Base-by-base conservation (phyloP, 2,888 invertebrate species). In the Pterostichus niger region DNA sequence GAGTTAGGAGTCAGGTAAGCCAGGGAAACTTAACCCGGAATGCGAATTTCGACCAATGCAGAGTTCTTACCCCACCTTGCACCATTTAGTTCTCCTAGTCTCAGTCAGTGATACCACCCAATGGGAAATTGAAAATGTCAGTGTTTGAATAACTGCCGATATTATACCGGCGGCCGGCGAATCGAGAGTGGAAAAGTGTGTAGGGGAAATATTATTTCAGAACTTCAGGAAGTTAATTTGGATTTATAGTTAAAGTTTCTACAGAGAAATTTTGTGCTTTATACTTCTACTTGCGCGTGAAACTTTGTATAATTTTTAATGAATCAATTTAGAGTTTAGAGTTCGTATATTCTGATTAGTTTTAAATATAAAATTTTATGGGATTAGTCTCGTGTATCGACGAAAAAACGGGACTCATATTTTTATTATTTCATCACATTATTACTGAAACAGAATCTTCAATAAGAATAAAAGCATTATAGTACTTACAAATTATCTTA, bases 161-260 rank as follows among this genome's bases (percentile, higher is more conserved):
- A 81, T 81, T 81, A 81, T 80, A 71, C 64, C 71, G 17, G 49
- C 35, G 64, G 11, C 33, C 40, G 73, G 59, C 49, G 73, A 33
- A 81, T 81, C 82, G 75, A 75, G 75, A 82, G 82, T 82, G 82
- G 75, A 75, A 82, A 82, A 82, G 82, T 82, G 61, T 82, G 82
- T 82, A 46, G 75, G 59, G 52, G 75, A 75, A 82, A 82, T 82
- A 82, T 82, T 82, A 82, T 75, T 82, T 81, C 52, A 75, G 61
- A 68, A 82, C 46, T 75, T 82, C 75, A 82, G 82, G 61, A 82
- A 82, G 82, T 82, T 82, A 82, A 82, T 82, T 82, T 75, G 82
- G 75, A 82, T 82, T 82, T 82, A 82, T 82, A 82, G 82, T 75
- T 82, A 61, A 82, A 82, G 75, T 82, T 82, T 75, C 54, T 5